Base-by-base conservation (phyloP, 2,113 vertebrate genomes). In the Phaethornis superciliosus region DNA sequence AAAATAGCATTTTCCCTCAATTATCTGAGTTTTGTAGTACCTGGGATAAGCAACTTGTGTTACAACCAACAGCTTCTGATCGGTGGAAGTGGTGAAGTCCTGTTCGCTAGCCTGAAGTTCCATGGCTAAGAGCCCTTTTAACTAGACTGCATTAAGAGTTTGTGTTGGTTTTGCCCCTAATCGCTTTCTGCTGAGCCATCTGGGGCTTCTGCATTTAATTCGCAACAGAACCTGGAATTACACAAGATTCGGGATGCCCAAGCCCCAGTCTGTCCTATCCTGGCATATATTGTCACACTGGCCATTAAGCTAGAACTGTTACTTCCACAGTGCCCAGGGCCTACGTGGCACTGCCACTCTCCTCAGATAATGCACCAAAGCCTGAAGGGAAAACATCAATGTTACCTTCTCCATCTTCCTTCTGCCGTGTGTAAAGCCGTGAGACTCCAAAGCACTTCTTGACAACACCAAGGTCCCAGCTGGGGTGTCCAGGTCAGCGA, bases 221-320 rank as follows among this genome's bases (percentile, higher is more conserved):
- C 15, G 19, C 21, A 8, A 0, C 26, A 10, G 59, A n/a, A 12
- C 10, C 0, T 0, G 40, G 26, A 2, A 10, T 12, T 1, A 2
- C 71, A 37, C 6, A 13, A 7, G 33, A 5, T 1, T 1, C 6
- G 1, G 60, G 8, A 3, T 24, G 65, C 28, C 32, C 68, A 5
- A 12, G 21, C 23, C 3, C 1, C 55, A 35, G 47, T 62, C 56
- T 1, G 33, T 26, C 7, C 35, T 1, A 6, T 5, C 63, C 16
- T 2, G 2, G 5, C 74, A 10, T 63, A 2, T 23, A 0, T 10
- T 17, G 16, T 1, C 56, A 22, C 46, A 3, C 52, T 1, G 44
- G 49, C 6, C 46, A 52, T 13, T 49, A 37, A 37, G 46, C 28
- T 24, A 7, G 14, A 24, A 20, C 7, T 4, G 26, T 9, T 23